These are phyloP conservation scores for Brenthis hecate DNA, from an alignment of 2,888 invertebrate genomes.

Conservation along the genomic window DNA sequence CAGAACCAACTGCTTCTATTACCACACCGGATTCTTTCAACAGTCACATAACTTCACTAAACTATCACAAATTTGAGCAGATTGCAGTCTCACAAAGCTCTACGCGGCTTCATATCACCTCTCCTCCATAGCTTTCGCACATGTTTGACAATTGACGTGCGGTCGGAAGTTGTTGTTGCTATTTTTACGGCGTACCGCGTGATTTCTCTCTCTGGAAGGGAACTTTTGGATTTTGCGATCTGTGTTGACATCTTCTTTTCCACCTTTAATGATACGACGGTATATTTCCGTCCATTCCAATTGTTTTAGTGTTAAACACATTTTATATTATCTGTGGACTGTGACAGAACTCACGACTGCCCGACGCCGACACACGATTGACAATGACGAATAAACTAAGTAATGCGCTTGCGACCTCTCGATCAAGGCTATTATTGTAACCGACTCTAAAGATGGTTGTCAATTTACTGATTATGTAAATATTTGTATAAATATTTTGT, in stretches of 20 bases:
- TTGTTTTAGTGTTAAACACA: conserved; percentile 74
- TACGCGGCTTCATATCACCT: conserved; percentile 51
- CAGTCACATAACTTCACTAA: background rate
- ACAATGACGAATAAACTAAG: conserved; percentile 42
- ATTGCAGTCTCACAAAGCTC: conserved; percentile 22
- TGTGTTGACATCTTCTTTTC: conserved; percentile 50
- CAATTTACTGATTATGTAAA: conserved; percentile 45
- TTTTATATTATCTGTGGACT: conserved; percentile 44
- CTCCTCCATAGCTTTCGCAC: conserved; percentile 67
- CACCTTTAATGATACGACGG: conserved; percentile 58
- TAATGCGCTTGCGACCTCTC: conserved; percentile 50
- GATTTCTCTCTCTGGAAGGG: conserved; percentile 86
- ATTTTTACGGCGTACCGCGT: conserved; percentile 84
- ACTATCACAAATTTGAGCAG: conserved; percentile 28
- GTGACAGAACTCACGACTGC: conserved; percentile 36
- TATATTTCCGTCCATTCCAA: conserved; percentile 71
- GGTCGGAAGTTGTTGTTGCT: conserved; percentile 68
- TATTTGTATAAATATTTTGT: conserved; percentile 10
- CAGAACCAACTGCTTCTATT: background rate
- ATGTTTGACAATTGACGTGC: conserved; percentile 68
- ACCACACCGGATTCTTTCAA: background rate
- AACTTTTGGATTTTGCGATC: conserved; percentile 81
- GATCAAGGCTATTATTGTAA: conserved; percentile 53
- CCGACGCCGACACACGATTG: conserved; percentile 44
- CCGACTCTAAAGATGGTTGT: conserved; percentile 15